Evolutionary conservation across 2,797 vertebrate species (phyloP).

Genomic region (Halcyon badia): DNA sequence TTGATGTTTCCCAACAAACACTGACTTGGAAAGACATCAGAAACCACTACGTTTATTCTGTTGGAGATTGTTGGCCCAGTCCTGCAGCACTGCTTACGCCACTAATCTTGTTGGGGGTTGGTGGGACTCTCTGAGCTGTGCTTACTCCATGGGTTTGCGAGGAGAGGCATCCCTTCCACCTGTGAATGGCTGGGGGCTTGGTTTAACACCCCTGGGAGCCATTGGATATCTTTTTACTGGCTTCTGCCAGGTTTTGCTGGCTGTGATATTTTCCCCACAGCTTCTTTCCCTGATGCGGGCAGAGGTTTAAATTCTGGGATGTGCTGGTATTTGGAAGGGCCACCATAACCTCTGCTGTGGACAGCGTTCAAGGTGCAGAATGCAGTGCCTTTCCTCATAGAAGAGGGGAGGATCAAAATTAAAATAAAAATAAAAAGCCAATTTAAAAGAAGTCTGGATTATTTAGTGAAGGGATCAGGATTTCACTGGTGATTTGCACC

Average conservation of each 20-base stretch:
- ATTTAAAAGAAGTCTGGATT: background rate
- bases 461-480: background rate
- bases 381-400: background rate
- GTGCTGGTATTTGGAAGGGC: background rate
- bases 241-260: background rate
- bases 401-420: background rate
- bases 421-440: background rate
- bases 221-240: background rate
- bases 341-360: conserved; percentile 9
- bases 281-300: background rate
- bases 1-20: conserved; percentile 82
- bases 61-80: background rate
- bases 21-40: conserved; percentile 63
- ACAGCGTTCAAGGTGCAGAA: background rate
- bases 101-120: fast-evolving
- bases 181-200: background rate
- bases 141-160: background rate
- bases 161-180: background rate
- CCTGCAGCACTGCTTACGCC: background rate
- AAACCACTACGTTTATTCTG: background rate
- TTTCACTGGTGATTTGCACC: background rate
- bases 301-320: background rate
- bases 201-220: background rate
- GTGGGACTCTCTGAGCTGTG: background rate
- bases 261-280: background rate